phyloP scores from a whole-genome alignment of 2,797 vertebrate genomes.

The Sebastes cheni region DNA sequence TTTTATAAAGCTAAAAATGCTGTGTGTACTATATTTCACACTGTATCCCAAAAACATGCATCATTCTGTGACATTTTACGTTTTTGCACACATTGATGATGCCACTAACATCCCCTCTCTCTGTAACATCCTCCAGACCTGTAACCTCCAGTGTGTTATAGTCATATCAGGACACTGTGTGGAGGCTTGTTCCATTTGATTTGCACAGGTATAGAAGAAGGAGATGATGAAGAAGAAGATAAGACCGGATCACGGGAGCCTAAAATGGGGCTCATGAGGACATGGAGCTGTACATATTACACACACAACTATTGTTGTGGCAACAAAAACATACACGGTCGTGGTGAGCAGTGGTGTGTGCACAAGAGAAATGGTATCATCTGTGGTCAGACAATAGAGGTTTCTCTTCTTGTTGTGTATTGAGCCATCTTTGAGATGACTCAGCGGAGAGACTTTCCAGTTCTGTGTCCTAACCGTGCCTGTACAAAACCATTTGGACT shows the following conservation, averaged over 20 bases:
- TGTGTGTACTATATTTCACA: no score
- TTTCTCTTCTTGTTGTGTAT: slow-evolving; percentile 40
- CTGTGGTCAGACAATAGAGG: slow-evolving; percentile 30
- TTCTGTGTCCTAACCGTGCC: slow-evolving; percentile 7
- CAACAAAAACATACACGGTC: background rate
- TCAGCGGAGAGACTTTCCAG: slow-evolving; percentile 28
- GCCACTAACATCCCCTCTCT: no score
- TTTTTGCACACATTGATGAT: no score
- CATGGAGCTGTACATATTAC: background rate
- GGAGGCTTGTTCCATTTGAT: background rate
- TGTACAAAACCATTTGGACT: slow-evolving; percentile 5
- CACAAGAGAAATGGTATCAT: slow-evolving; percentile 18
- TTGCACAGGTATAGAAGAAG: background rate
- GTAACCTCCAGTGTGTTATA: background rate
- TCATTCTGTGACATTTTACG: no score
- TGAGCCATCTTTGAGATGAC: slow-evolving; percentile 25
- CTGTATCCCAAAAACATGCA: no score
- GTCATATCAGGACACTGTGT: background rate
- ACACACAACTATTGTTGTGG: slow-evolving; percentile 1
- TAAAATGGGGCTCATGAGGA: background rate
- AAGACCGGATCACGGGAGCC: background rate
- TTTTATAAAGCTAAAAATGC: no score
- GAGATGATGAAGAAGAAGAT: background rate
- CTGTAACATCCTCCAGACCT: no score
- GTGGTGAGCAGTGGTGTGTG: background rate